Conservation (phyloP, 2,797 vertebrate genomes). For the Chelmon rostratus region DNA sequence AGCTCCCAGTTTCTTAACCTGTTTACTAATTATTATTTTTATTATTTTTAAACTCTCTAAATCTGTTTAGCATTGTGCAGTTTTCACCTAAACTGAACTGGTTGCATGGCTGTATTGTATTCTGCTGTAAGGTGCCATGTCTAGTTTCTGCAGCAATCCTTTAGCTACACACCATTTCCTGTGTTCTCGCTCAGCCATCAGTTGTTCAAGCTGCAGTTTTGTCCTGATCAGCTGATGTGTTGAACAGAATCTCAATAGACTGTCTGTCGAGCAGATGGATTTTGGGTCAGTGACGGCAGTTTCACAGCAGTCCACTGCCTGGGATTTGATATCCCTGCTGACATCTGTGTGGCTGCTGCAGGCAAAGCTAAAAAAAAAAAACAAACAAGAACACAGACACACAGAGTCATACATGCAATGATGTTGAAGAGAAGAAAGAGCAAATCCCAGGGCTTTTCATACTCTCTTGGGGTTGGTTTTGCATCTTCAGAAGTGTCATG, state of each 20-base stretch:
- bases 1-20: neutral
- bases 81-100: neutral
- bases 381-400: neutral
- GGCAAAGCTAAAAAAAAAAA: neutral
- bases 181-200: neutral
- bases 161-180: neutral
- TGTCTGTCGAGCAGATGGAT: neutral
- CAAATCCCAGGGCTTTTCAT: conserved; percentile 9
- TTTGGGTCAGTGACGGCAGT: neutral
- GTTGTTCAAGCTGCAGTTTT: neutral
- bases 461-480: conserved; percentile 28
- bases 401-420: conserved; percentile 15
- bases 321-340: conserved; percentile 7
- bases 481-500: conserved; percentile 42
- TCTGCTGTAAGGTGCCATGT: neutral
- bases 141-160: conserved; percentile 14
- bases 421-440: conserved; percentile 32
- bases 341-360: conserved; percentile 19
- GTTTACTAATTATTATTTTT: neutral
- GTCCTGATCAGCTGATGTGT: conserved; percentile 21
- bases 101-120: no score
- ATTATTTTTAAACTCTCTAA: neutral
- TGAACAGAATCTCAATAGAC: conserved; percentile 1
- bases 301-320: conserved; percentile 11
- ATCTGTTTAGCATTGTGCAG: neutral